Base-by-base conservation (phyloP, 2,797 vertebrate species). In the Protosalanx chinensis region DNA sequence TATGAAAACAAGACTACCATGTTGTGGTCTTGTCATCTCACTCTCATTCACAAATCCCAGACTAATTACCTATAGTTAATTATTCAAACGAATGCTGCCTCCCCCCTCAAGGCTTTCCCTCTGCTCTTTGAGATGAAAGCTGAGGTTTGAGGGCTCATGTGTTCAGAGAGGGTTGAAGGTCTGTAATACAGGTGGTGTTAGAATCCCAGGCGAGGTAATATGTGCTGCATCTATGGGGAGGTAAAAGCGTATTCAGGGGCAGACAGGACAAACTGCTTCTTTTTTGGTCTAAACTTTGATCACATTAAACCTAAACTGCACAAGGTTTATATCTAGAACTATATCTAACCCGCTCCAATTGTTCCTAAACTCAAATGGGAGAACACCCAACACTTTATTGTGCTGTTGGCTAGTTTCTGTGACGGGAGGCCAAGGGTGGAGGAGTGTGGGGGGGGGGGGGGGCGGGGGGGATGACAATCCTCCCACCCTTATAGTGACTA, bases 131-230 rank as follows among this genome's bases (percentile, higher is more conserved):
- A 82, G 76, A 86, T 88, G 82, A 90, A 89, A 88, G 83, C 71
- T 68, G 41, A 61, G 71, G 76, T 77, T 84, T 75, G 68, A 81
- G 82, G 84, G 82, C 86, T 91, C 88, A 81, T 85, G 82, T 90
- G 70, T 89, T 89, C 65, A 65, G 18, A n/a, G 71, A 68, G 57
- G 59, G 74, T 83, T 65, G 59, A 58, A 71, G 71, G 73, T 79
- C 72, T 75, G 66, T 76, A 72, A 78, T 68, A 72, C 72, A 56
- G 72, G 63, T 37, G 30, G 15, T 67, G 46, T 49, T 46, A 32
- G 12, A 64, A 33, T 69, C 62, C 68, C 62, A 60, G 62, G 27
- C 58, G 67, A 53, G 64, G 32, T 70, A 64, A 64, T 63, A 49
- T 71, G 57, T 30, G 64, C 56, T 35, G 35, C 56, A 51, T 65